Evolutionary conservation across 2,113 vertebrate species (phyloP).

Genomic region (Peucedramus taeniatus): DNA sequence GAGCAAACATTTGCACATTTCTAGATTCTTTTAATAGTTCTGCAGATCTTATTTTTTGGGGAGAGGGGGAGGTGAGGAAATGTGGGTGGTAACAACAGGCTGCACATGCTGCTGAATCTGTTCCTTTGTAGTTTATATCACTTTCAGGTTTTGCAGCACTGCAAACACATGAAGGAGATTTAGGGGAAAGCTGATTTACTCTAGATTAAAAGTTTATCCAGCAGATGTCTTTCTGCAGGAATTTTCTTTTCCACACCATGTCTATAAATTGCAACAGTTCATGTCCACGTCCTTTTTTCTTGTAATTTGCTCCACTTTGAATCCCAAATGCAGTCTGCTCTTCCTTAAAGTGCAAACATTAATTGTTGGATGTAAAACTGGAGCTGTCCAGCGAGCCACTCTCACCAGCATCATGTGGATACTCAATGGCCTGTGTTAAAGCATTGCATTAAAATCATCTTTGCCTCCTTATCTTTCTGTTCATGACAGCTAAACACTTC

Average conservation of each 20-base stretch:
- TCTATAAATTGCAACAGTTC: not conserved
- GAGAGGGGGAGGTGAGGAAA: not conserved
- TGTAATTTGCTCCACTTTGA: not conserved
- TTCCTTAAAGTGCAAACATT: not conserved
- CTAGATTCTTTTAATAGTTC: not conserved
- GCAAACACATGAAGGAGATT: not conserved
- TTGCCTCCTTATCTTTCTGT: not conserved
- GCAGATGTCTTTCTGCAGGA: not conserved
- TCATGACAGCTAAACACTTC: not conserved
- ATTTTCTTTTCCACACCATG: not conserved
- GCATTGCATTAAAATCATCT: not conserved
- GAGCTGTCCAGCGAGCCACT: constrained; percentile 20
- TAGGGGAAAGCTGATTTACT: not conserved
- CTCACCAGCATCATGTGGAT: not conserved
- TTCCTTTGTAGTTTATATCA: not conserved
- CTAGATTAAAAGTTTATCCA: not conserved
- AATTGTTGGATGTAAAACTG: not conserved
- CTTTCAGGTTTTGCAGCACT: not conserved
- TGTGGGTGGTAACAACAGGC: not conserved
- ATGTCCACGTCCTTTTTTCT: not conserved
- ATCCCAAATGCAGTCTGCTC: not conserved
- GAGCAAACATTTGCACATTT: not conserved
- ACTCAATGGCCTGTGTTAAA: accelerated
- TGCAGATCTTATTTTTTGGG: not conserved
- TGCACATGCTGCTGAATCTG: not conserved